These are phyloP conservation scores for Drosophila paranaensis DNA, from an alignment of 2,888 invertebrate species.

Conservation along the genomic window DNA sequence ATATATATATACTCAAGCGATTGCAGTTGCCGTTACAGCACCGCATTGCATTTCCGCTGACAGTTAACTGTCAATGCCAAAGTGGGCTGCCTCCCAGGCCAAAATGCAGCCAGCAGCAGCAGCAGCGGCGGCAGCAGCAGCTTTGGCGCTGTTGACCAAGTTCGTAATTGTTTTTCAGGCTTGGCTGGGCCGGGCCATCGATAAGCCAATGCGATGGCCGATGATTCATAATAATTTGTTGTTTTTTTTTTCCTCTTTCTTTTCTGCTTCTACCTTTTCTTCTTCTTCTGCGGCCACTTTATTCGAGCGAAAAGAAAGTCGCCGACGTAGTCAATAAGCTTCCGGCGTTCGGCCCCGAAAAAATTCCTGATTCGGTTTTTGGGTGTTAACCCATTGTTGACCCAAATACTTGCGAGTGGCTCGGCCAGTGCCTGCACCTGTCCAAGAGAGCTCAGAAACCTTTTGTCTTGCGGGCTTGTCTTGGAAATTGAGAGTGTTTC, in stretches of 20 bases:
- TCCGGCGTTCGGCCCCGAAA: slow-evolving; percentile 62
- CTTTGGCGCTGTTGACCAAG: slow-evolving; percentile 60
- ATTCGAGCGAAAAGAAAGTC: slow-evolving; percentile 71
- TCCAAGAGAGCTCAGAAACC: slow-evolving; percentile 18
- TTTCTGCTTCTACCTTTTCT: slow-evolving; percentile 16
- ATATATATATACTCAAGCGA: slow-evolving; percentile 3
- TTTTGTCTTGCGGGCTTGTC: slow-evolving; percentile 6
- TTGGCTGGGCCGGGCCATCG: slow-evolving; percentile 57
- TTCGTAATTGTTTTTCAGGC: slow-evolving; percentile 65
- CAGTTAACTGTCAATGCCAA: slow-evolving; percentile 78
- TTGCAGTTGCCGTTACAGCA: slow-evolving; percentile 71
- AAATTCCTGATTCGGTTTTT: slow-evolving; percentile 60
- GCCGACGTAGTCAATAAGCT: slow-evolving; percentile 54
- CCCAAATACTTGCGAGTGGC: slow-evolving; percentile 65
- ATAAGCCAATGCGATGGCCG: slow-evolving; percentile 54
- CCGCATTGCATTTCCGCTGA: slow-evolving; percentile 76
- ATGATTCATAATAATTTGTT: slow-evolving; percentile 67
- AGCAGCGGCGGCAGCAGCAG: slow-evolving; percentile 9
- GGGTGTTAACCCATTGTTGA: slow-evolving; percentile 75
- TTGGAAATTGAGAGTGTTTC: slow-evolving; percentile 73
- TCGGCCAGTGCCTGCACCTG: slow-evolving; percentile 37
- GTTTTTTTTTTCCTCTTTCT: slow-evolving; percentile 9
- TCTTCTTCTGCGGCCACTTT: slow-evolving; percentile 12
- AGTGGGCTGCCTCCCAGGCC: slow-evolving; percentile 57
- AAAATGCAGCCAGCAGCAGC: slow-evolving; percentile 40